These are phyloP conservation scores for Ormyrus labotus DNA, from an alignment of 2,888 invertebrate genomes.

Conservation along the genomic window DNA sequence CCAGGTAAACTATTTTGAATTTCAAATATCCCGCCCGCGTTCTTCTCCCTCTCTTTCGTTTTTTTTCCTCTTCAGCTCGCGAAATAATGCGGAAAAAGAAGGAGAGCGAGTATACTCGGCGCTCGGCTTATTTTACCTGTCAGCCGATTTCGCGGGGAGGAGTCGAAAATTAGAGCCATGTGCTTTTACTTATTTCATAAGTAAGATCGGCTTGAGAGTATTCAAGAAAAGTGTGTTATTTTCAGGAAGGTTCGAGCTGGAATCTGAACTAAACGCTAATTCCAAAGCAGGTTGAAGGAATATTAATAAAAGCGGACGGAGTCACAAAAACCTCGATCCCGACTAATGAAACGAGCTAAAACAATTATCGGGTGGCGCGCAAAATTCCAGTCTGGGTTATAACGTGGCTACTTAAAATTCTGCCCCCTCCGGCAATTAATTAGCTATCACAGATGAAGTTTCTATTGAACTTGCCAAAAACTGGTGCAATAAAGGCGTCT, in stretches of 20 bases:
- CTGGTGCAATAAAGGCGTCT: slow-evolving; percentile 47
- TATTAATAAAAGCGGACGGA: no score
- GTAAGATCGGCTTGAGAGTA: no score
- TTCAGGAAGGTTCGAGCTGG: no score
- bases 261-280: no score
- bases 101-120: not conserved
- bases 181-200: no score
- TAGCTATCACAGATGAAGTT: slow-evolving; percentile 57
- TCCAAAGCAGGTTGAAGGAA: no score
- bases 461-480: slow-evolving; percentile 53
- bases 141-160: no score
- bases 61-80: not conserved
- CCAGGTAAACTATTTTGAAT: slow-evolving; percentile 68
- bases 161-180: no score
- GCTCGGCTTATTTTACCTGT: no score
- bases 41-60: not conserved
- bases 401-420: slow-evolving; percentile 42
- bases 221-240: no score
- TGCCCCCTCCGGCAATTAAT: slow-evolving; percentile 48
- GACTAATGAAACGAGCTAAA: slow-evolving; percentile 24
- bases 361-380: slow-evolving; percentile 17
- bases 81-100: slow-evolving; percentile 57
- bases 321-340: slow-evolving; percentile 10
- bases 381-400: slow-evolving; percentile 20
- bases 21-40: slow-evolving; percentile 62